Base-by-base conservation (phyloP, 2,888 invertebrate genomes). In the Pycnomerus fuliginosus region DNA sequence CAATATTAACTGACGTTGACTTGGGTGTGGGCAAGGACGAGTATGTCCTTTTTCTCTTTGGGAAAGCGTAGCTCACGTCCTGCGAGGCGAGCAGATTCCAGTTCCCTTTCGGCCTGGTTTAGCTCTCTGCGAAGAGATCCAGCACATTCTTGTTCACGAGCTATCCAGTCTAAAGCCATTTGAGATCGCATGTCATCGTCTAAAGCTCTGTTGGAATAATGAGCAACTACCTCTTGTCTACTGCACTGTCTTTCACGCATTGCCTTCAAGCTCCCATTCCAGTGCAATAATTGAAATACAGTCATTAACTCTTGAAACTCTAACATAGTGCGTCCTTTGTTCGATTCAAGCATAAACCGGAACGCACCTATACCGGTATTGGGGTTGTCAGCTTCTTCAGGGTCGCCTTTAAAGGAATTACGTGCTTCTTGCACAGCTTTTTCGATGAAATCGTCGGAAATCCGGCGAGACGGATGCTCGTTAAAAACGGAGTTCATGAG, bases 241-340 rank as follows among this genome's bases (percentile, higher is more conserved):
- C 93, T 93, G 73, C 95, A 95, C 71, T 94, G 93, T 28, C 94
- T 80, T 72, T 95, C 94, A 30, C 94, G 79, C 94, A 95, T 94
- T 28, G 94, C 94, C 61, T 93, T 90, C 60, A 95, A 74, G 55
- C 91, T 92, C n/a, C 95, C 95, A 71, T 95, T 95, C 95, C 95
- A 95, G 74, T 95, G 95, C 36, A 95, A 78, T 55, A 95, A 77
- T 74, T 95, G 94, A 74, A 95, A 95, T 31, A 95, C 94, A n/a
- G 94, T 95, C 95, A 95, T 95, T 63, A 95, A 75, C 71, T 95
- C 94, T 73, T 95, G 94, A 76, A 94, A 95, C 73, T 95, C 94
- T 53, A 95, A 77, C 94, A 95, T 94, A 36, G 94, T 93, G 53
- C 92, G 83, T 7, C 94, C 94, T 55, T 91, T 93, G 73, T 89